phyloP scores from a whole-genome alignment of 2,888 invertebrate genomes.

The Spodoptera picta region DNA sequence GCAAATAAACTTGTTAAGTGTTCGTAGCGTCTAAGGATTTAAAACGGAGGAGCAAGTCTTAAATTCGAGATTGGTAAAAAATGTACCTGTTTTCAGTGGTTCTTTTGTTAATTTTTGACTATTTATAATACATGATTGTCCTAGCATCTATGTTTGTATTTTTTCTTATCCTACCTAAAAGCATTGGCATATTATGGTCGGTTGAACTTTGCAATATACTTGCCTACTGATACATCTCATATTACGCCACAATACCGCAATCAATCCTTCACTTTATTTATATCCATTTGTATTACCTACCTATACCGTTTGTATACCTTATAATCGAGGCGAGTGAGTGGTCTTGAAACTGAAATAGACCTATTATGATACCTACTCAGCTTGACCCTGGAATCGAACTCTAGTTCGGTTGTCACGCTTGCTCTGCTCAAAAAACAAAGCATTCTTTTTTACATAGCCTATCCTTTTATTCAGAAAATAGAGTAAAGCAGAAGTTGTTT shows the following conservation, averaged over 20 bases:
- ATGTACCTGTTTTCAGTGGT: constrained; percentile 88
- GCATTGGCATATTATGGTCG: background rate
- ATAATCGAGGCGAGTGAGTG: too few relatives aligned
- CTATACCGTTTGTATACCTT: too few relatives aligned
- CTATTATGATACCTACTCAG: too few relatives aligned
- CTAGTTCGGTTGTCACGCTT: too few relatives aligned
- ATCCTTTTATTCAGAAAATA: too few relatives aligned
- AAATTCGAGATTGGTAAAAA: constrained; percentile 87
- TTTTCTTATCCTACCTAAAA: constrained; percentile 36
- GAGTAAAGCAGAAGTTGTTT: too few relatives aligned
- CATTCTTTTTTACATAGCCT: too few relatives aligned
- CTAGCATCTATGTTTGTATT: constrained; percentile 83
- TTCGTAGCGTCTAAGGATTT: constrained; percentile 87
- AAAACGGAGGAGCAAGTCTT: constrained; percentile 79
- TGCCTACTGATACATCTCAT: background rate
- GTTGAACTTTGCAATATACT: background rate
- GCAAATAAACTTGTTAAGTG: constrained; percentile 86
- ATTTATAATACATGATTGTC: constrained; percentile 89
- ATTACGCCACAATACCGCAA: constrained; percentile 18
- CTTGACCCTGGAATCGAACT: too few relatives aligned
- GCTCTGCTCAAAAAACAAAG: too few relatives aligned
- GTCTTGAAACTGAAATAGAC: too few relatives aligned
- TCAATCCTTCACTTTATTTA: background rate
- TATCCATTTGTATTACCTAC: too few relatives aligned
- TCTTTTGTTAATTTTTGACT: constrained; percentile 89